Percentiles rank a stretch among this genome's conserved stretches.
Conservation (phyloP, 2,888 invertebrate species). For the Agonopterix arenella region DNA sequence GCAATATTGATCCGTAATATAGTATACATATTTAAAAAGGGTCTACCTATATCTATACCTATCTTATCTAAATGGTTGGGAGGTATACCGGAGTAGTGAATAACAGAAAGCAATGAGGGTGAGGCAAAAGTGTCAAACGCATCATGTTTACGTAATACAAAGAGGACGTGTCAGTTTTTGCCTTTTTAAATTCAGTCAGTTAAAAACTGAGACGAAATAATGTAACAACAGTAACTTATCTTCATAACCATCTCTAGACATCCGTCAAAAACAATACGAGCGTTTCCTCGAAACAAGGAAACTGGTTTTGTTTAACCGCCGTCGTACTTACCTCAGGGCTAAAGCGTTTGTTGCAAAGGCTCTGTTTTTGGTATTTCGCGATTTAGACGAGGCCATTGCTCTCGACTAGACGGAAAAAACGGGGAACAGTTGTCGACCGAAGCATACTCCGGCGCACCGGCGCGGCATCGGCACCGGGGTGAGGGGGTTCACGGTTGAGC, state of each 20-base stretch:
- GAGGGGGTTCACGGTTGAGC: slow-evolving; percentile 68
- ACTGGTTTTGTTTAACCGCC: slow-evolving; percentile 20
- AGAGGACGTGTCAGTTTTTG: no score
- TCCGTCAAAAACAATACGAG: slow-evolving; percentile 16
- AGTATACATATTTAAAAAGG: background rate
- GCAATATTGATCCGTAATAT: slow-evolving; percentile 54
- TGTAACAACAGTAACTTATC: slow-evolving; percentile 4
- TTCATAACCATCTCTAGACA: slow-evolving; percentile 7
- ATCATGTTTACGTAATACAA: no score
- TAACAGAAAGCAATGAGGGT: no score
- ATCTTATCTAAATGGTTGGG: no score
- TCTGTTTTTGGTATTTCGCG: slow-evolving; percentile 25
- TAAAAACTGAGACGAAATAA: slow-evolving; percentile 3
- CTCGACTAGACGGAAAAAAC: slow-evolving; percentile 56
- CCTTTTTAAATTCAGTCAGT: background rate
- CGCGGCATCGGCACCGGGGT: slow-evolving; percentile 13
- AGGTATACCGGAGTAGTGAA: no score
- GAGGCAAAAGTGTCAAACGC: no score
- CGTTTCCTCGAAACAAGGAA: slow-evolving; percentile 20
- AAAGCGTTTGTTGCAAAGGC: slow-evolving; percentile 16
- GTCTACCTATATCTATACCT: no score
- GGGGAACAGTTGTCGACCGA: slow-evolving; percentile 60
- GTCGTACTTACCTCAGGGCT: slow-evolving; percentile 21
- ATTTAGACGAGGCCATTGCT: slow-evolving; percentile 53
- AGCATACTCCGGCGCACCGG: slow-evolving; percentile 9